Evolutionary conservation across 30 jellyfish, hydroid and myxozoan species (phyloP), one percentile per base, ranked within the genome.

Genomic region (Aurelia aurita): DNA sequence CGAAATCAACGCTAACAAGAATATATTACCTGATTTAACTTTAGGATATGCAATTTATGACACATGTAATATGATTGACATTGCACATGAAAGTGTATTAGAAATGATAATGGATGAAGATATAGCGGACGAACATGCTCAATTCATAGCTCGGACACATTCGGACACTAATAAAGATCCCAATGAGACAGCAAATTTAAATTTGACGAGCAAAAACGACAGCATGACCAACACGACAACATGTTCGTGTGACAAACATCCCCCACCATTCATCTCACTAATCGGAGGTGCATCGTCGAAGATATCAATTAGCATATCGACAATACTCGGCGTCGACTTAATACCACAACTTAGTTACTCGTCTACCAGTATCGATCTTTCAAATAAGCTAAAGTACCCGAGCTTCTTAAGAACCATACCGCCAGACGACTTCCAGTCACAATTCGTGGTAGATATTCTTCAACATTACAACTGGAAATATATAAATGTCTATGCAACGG

Each of bases 241-340:
- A 23, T 86, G 87, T 75, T 23, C 66, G 23, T 73, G 88, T 57
- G 31, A 35, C 46, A 71, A 35, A 23, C 23, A 44, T 32, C 19
- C 32, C 51, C 54, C 45, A 2, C 55, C 55, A 7, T 69, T 93
- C 15, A 46, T 76, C 25, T 97, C 96, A 11, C 90, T 93, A 3
- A 80, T 93, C 1, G 98, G 98, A 3, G 97, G 91, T 1, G 98
- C 98, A 13, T 83, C 97, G 23, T 88, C 97, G 47, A 69, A 89
- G 21, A 58, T 79, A 73, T 77, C 97, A 20, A 31, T 91, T 3
- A 51, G 57, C 29, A 71, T 88, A 13, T 74, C 93, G 27, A 80
- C 77, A 19, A 35, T 93, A 9, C 69, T 93, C 49, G 62, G 90
- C 25, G 87, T 90, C 20, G 94, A 82, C 62, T 21, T 18, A 5